Conservation (phyloP, 2,113 vertebrate genomes). For the Phalacrocorax carbo region DNA sequence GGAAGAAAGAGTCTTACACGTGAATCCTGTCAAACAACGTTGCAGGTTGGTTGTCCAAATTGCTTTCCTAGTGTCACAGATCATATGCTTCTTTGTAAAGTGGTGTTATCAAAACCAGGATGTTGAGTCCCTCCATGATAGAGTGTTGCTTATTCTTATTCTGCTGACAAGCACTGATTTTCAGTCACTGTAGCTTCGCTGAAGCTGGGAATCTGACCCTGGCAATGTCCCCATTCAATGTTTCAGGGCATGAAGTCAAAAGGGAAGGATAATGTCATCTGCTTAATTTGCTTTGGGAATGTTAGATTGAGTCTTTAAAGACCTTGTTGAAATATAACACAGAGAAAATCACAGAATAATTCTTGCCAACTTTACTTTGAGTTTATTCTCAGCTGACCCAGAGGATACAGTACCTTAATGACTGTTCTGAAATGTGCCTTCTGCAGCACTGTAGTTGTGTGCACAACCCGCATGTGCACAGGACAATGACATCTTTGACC, state of each 20-base stretch:
- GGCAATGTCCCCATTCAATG: neutral
- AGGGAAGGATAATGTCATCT: constrained; percentile 13
- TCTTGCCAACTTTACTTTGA: constrained; percentile 14
- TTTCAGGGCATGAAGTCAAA: constrained; percentile 25
- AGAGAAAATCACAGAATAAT: neutral
- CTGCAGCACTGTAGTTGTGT: neutral
- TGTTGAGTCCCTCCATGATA: neutral
- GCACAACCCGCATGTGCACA: neutral
- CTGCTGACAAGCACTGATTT: neutral
- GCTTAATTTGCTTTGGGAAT: constrained; percentile 31
- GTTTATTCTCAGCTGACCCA: neutral
- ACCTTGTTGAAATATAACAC: neutral
- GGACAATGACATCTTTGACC: neutral
- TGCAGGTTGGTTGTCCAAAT: neutral
- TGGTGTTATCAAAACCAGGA: neutral
- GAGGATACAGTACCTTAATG: neutral
- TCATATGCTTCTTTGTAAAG: neutral
- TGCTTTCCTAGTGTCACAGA: neutral
- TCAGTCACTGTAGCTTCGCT: neutral
- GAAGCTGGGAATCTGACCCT: constrained; percentile 9
- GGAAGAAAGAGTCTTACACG: neutral
- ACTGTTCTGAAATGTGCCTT: neutral
- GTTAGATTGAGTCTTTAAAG: constrained; percentile 36
- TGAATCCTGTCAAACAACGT: neutral
- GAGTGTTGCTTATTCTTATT: neutral